Conservation (phyloP, 2,888 invertebrate genomes). For the Erynnis tages region DNA sequence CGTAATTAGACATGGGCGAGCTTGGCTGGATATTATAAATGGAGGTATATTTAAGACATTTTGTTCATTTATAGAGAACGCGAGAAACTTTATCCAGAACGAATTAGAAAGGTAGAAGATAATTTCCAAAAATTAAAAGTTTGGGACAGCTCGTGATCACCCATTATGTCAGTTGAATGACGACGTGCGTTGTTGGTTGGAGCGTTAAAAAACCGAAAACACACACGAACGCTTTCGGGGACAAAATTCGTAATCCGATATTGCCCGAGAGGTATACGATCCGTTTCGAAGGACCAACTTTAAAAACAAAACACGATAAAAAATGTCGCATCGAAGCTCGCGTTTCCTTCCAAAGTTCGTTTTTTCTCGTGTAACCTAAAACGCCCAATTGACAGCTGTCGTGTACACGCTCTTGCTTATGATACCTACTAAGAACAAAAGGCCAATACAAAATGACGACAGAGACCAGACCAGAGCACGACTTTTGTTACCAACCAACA, state of each 20-base stretch:
- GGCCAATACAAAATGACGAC: neutral
- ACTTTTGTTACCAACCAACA: neutral
- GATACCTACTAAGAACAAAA: constrained; percentile 4
- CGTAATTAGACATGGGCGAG: constrained; percentile 18
- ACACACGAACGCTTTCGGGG: neutral
- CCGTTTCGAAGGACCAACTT: constrained; percentile 48
- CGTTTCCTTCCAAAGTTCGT: constrained; percentile 45
- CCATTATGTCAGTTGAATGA: no score
- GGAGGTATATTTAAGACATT: neutral
- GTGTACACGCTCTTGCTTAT: constrained; percentile 44
- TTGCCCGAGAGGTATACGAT: constrained; percentile 45
- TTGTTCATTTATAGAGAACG: neutral
- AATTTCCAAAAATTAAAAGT: no score
- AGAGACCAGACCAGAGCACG: neutral
- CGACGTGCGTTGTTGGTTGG: no score
- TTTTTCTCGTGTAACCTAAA: constrained; percentile 53
- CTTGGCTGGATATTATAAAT: constrained; percentile 11
- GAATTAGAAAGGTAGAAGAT: neutral
- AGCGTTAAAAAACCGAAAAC: neutral
- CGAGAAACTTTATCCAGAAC: neutral
- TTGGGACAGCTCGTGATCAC: no score
- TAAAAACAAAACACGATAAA: constrained; percentile 36
- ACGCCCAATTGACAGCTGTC: constrained; percentile 55
- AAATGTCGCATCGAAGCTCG: constrained; percentile 42
- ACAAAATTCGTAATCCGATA: constrained; percentile 52